phyloP scores from a whole-genome alignment of 2,888 invertebrate species.

The Netelia inedita region DNA sequence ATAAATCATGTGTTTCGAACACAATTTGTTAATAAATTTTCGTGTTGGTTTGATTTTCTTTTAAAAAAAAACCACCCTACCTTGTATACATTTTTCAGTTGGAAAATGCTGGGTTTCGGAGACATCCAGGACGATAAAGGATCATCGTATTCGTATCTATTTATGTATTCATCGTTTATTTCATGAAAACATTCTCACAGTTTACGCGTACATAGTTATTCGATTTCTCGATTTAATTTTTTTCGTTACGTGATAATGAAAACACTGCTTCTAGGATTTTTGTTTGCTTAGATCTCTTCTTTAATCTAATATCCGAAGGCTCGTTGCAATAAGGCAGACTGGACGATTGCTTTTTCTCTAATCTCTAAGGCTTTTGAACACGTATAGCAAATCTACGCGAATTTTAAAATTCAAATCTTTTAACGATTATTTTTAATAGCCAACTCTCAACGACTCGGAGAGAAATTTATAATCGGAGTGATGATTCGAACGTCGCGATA shows the following conservation, averaged over 20 bases:
- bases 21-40: constrained; percentile 80
- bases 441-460: constrained; percentile 21
- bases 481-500: constrained; percentile 23
- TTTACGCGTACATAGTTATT: constrained; percentile 61
- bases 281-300: constrained; percentile 28
- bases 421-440: constrained; percentile 35
- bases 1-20: constrained; percentile 80
- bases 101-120: not conserved
- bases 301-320: constrained; percentile 56
- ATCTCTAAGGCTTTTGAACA: constrained; percentile 27
- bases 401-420: constrained; percentile 44
- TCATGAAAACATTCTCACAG: constrained; percentile 68
- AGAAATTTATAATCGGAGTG: constrained; percentile 22
- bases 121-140: not conserved
- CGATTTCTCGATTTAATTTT: constrained; percentile 45
- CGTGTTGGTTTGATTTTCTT: not conserved
- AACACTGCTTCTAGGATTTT: constrained; percentile 53
- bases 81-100: not conserved
- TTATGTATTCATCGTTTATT: constrained; percentile 59
- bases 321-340: constrained; percentile 61
- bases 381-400: constrained; percentile 51
- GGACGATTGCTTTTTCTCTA: constrained; percentile 42
- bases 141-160: not conserved
- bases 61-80: no score
- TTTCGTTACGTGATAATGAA: constrained; percentile 51